A percentile compares a stretch with the other conserved stretches of the same genome.
phyloP scores from a whole-genome alignment of 2,888 invertebrate genomes.

The Macrophya alboannulata region DNA sequence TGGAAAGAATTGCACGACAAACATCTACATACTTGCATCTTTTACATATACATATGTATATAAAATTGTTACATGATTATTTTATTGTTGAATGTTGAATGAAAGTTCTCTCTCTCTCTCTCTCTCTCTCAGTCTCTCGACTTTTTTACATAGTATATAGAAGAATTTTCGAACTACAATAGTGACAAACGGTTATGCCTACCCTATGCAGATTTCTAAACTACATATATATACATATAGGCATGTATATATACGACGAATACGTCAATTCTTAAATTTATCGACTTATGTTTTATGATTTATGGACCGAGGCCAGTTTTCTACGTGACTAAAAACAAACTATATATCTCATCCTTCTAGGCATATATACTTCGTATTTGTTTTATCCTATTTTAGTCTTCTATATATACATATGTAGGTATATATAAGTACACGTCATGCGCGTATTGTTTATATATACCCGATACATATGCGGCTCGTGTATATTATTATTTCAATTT shows the following conservation, averaged over 20 bases:
- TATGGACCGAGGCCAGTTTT: constrained; percentile 28
- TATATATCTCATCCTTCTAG: constrained; percentile 10
- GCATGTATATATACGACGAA: constrained; percentile 21
- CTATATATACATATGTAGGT: background rate
- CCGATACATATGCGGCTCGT: background rate
- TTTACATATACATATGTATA: no score
- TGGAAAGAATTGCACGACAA: background rate
- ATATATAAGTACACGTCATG: background rate
- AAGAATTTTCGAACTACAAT: background rate
- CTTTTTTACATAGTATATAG: background rate
- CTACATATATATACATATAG: background rate
- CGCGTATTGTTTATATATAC: background rate
- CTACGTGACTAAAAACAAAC: constrained; percentile 39
- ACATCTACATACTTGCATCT: no score
- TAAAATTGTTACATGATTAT: no score
- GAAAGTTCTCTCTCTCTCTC: background rate
- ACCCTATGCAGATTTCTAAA: constrained; percentile 43
- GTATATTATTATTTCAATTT: background rate
- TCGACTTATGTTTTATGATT: constrained; percentile 48
- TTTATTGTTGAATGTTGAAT: no score
- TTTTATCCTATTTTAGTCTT: background rate
- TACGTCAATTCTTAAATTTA: constrained; percentile 55
- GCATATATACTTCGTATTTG: background rate
- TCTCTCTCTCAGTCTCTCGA: background rate
- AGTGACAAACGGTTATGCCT: constrained; percentile 52